A percentile compares a stretch with the other conserved stretches of the same genome.
phyloP scores from a whole-genome alignment of 1,140 invertebrate species.

The Potamilus streckersoni region DNA sequence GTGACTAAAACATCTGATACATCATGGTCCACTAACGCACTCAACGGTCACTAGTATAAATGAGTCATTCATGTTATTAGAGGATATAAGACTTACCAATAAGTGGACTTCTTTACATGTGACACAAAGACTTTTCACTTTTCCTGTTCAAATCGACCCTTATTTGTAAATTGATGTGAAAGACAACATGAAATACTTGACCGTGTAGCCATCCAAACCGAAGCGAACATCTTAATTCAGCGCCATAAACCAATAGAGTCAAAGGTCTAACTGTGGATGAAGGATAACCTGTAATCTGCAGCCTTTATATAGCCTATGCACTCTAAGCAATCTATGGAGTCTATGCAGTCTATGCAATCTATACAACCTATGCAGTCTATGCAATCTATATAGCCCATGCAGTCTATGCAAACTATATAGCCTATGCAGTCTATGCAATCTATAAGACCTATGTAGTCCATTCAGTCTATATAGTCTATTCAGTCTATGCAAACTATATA shows the following conservation, averaged over 20 bases:
- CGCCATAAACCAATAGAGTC: conserved; percentile 2
- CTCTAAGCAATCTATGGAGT: too few relatives aligned
- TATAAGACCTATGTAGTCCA: too few relatives aligned
- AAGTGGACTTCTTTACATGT: conserved; percentile 1
- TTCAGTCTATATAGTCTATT: too few relatives aligned
- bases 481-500: too few relatives aligned
- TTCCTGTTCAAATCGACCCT: conserved; percentile 2
- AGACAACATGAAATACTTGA: conserved; percentile 2
- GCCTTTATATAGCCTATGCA: too few relatives aligned
- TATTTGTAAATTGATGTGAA: neutral
- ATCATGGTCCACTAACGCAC: conserved; percentile 5
- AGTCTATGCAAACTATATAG: too few relatives aligned
- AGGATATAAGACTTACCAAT: neutral
- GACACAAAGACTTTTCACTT: conserved; percentile 8
- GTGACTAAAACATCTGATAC: conserved; percentile 26
- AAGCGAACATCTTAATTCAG: neutral
- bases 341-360: too few relatives aligned
- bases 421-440: too few relatives aligned
- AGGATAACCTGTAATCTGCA: neutral
- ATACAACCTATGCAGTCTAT: too few relatives aligned
- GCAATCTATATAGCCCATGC: too few relatives aligned
- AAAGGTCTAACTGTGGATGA: neutral
- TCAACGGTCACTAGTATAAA: conserved; percentile 1
- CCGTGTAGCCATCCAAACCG: neutral
- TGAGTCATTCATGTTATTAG: conserved; percentile 1